phyloP scores from a whole-genome alignment of 1,140 invertebrate genomes.

The Grapholita molesta region DNA sequence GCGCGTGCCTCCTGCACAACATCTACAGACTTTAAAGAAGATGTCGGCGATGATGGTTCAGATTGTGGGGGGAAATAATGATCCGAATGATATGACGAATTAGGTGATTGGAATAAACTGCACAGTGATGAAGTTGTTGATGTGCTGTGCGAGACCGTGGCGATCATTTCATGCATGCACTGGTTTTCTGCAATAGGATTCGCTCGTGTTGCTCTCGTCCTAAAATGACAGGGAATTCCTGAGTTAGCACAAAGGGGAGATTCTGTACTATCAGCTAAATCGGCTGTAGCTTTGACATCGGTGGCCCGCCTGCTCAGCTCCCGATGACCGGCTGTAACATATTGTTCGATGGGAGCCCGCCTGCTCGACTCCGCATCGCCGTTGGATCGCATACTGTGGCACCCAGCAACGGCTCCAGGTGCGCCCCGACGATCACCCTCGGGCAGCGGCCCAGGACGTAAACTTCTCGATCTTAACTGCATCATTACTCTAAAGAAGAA shows the following conservation, averaged over 20 bases:
- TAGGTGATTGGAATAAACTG: neutral
- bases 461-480: neutral
- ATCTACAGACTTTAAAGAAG: neutral
- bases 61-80: neutral
- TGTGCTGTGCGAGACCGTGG: neutral
- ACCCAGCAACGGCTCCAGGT: too few relatives aligned
- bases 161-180: neutral
- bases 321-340: neutral
- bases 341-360: neutral
- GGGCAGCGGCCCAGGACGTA: too few relatives aligned
- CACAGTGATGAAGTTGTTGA: neutral
- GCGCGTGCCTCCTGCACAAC: conserved; percentile 11
- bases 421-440: too few relatives aligned
- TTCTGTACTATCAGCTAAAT: too few relatives aligned
- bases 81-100: neutral
- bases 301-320: conserved; percentile 1
- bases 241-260: too few relatives aligned
- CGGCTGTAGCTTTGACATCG: neutral
- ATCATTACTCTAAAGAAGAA: neutral
- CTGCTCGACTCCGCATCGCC: neutral
- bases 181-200: too few relatives aligned
- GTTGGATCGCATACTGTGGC: neutral
- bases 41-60: neutral
- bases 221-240: too few relatives aligned
- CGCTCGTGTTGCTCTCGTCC: too few relatives aligned